Base-by-base conservation (phyloP, 2,888 invertebrate species). In the Ethmia dodecea region DNA sequence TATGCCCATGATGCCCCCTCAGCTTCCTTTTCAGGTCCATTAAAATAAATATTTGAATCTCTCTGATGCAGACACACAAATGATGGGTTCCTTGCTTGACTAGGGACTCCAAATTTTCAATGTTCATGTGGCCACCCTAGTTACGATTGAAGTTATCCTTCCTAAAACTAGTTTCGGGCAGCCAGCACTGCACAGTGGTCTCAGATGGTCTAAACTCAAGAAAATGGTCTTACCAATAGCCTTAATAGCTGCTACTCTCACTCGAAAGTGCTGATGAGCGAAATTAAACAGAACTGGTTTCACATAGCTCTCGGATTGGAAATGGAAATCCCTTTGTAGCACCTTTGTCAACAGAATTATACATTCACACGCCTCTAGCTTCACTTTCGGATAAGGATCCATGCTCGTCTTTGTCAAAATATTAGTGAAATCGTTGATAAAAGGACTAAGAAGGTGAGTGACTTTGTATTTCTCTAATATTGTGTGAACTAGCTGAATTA, bases 341-440 rank as follows among this genome's bases (percentile, higher is more conserved):
- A 88, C 79, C 38, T 81, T 86, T 0, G 94, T 90, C 26, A 96
- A 53, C 32, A 88, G 67, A 1, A 91, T 89, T 27, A 94, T 89
- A 52, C 93, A 92, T 39, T 87, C 81, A 66, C 95, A 95, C 26
- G 93, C 92, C 52, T 91, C 90, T 51, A 92, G 90, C 68, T 94
- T 95, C 0, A 97, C 92, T 50, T 92, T 90, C 2, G 95, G 93
- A 75, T 89, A 95, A 14, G 91, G 90, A 75, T 97, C 97, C 0
- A 88, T 80, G 1, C 94, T 87, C 0, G 92, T 91, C 60, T 91
- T 91, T 16, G 88, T 80, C 15, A 96, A 72, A 55, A 97, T 93
- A 47, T 83, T 89, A 0, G 93, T 87, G 26, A 93, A 87, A 58
- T 96, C 94, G 52, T 92, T 91, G n/a, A 93, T 80, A 63, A 93